Conservation (phyloP, 2,113 vertebrate genomes). For the Cyprinodon tularosa region DNA sequence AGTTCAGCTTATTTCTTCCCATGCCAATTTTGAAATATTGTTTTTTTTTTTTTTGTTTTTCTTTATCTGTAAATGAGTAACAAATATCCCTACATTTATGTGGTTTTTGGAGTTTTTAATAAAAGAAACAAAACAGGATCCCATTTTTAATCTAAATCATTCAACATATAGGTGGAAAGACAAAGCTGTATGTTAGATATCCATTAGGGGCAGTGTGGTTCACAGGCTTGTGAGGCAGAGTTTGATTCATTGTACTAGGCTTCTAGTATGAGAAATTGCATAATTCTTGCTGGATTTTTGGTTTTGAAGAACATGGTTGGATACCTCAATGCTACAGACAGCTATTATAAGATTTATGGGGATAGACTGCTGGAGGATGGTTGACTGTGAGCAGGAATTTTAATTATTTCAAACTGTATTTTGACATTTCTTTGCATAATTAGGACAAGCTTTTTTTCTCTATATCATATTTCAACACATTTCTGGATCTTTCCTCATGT, state of each 20-base stretch:
- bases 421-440: neutral
- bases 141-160: neutral
- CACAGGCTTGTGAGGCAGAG: slow-evolving; percentile 26
- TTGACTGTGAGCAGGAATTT: neutral
- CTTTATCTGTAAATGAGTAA: neutral
- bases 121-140: neutral
- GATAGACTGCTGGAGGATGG: neutral
- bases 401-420: neutral
- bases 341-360: neutral
- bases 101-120: neutral
- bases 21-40: neutral
- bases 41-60: no score
- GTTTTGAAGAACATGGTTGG: neutral
- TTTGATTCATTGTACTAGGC: neutral
- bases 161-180: slow-evolving; percentile 21
- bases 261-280: neutral
- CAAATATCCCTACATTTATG: neutral
- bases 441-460: neutral
- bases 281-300: neutral
- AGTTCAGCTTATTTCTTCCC: slow-evolving; percentile 34
- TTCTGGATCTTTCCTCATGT: slow-evolving; percentile 14
- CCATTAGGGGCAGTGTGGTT: slow-evolving; percentile 66
- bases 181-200: slow-evolving; percentile 39
- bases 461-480: neutral
- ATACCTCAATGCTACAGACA: neutral